phyloP scores from a whole-genome alignment of 2,797 vertebrate genomes.

The Ficedula albicollis region DNA sequence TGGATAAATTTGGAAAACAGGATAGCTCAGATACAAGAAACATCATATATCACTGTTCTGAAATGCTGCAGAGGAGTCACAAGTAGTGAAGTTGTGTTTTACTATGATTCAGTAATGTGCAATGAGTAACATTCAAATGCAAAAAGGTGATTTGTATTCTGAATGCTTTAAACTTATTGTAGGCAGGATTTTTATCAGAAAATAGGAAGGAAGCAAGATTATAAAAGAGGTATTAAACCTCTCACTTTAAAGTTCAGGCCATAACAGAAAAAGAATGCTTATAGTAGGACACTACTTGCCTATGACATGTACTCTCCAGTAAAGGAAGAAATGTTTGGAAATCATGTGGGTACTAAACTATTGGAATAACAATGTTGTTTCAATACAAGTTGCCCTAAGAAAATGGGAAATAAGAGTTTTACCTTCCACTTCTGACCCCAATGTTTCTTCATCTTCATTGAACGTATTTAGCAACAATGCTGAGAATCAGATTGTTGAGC shows the following conservation, averaged over 20 bases:
- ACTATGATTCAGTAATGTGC: not conserved
- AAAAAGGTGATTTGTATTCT: not conserved
- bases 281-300: not conserved
- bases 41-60: not conserved
- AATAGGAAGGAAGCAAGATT: not conserved
- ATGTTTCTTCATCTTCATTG: conserved; percentile 29
- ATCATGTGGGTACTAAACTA: not conserved
- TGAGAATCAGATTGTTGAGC: conserved; percentile 55
- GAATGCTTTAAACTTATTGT: not conserved
- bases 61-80: not conserved
- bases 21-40: not conserved
- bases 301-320: not conserved
- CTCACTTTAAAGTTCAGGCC: not conserved
- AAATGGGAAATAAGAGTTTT: not conserved
- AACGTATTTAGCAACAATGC: not conserved
- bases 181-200: not conserved
- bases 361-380: not conserved
- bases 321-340: not conserved
- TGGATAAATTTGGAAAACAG: not conserved
- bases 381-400: not conserved
- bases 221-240: not conserved
- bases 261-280: not conserved
- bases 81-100: not conserved
- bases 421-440: conserved; percentile 1
- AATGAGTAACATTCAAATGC: not conserved